Evolutionary conservation across 2,888 invertebrate species (phyloP), one percentile per base, ranked within the genome.

Genomic region (Neuroscelio doddi): DNA sequence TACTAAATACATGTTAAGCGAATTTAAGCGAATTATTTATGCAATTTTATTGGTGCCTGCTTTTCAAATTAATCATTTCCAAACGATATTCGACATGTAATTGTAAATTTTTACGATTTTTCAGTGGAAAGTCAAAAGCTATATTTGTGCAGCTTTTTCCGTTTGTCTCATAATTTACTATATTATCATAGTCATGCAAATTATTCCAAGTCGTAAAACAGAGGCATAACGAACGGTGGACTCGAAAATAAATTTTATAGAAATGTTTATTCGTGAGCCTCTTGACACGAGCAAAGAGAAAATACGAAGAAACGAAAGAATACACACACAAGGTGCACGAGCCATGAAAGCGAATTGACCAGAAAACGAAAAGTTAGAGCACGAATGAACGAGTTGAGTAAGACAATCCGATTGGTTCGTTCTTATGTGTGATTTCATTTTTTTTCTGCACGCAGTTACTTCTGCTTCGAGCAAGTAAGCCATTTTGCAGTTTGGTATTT

Each of bases 211-310:
- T 50, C 41, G 41, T 50, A 50, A 50, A 50, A 47, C 30, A 15
- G 41, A 2, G 39, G 29, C 41, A 17, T 39, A 50, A 50, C 38
- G 39, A 50, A 50, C 39, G 29, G 27, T 26, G 27, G 29, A 9
- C n/a, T 14, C 29, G 41, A 51, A 51, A 51, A 51, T 51, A 51
- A 51, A 51, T 32, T 51, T 51, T 41, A 30, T 44, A 29, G 27
- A 44, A 38, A 51, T 51, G 41, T 51, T 51, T 51, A 50, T 50
- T 50, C 50, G 50, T 32, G 42, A 24, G 30, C 36, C 12, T 51
- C 51, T 51, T 51, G 51, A 51, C 51, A 51, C 17, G 32, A 14
- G 34, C 15, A 10, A 30, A 34, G 42, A 51, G 21, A 17, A 30
- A 42, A 39, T 42, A 34, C 24, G 42, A 41, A 32, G 42, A 42